These are phyloP conservation scores for Heterotis niloticus DNA, from an alignment of 2,113 vertebrate genomes.

Conservation along the genomic window DNA sequence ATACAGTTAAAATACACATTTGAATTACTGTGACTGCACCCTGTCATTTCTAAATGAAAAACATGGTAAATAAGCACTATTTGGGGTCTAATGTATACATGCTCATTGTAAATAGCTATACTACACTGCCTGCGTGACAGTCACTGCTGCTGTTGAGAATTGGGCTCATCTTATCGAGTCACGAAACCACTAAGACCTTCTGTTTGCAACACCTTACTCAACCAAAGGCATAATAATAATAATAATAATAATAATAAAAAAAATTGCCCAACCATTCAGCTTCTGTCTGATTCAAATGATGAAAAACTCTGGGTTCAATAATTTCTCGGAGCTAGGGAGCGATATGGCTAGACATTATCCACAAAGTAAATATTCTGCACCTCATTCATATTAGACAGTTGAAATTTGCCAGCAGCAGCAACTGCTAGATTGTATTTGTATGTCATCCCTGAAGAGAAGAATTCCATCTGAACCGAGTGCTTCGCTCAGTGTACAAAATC, in stretches of 20 bases:
- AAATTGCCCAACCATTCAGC: conserved; percentile 11
- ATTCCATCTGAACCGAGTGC: background rate
- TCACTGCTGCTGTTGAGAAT: background rate
- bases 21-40: no score
- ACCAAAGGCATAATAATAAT: background rate
- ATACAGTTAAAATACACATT: no score
- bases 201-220: background rate
- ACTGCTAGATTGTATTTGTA: background rate
- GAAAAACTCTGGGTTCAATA: background rate
- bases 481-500: background rate
- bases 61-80: no score
- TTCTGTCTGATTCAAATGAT: background rate
- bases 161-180: background rate
- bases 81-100: no score
- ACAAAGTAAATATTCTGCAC: conserved; percentile 3
- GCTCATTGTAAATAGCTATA: no score
- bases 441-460: background rate
- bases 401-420: background rate
- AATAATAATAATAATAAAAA: no score
- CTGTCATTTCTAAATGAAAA: no score
- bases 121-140: no score
- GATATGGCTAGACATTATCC: background rate
- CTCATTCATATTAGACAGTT: background rate
- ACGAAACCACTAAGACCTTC: background rate
- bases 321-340: background rate